phyloP scores from a whole-genome alignment of 2,113 vertebrate genomes.

The Lipophrys pholis region DNA sequence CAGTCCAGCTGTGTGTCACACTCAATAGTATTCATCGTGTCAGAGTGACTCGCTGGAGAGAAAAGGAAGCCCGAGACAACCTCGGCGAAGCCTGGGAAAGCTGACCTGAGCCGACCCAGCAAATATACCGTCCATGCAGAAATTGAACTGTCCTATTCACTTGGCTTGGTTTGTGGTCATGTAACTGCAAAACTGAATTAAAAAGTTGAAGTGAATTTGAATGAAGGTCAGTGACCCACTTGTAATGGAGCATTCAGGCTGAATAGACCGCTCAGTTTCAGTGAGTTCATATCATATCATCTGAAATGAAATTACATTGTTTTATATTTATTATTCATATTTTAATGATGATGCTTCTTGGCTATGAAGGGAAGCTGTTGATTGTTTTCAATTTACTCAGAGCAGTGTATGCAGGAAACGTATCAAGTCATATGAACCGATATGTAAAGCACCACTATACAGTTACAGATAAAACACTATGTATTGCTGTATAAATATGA shows the following conservation, averaged over 20 bases:
- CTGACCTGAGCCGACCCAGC: conserved; percentile 33
- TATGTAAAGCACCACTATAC: too few species aligned
- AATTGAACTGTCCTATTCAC: too few species aligned
- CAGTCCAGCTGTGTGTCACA: conserved; percentile 9
- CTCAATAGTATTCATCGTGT: conserved; percentile 4
- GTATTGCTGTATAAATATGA: too few species aligned
- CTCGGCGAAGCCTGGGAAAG: conserved; percentile 9
- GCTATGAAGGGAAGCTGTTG: too few species aligned
- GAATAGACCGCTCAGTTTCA: background rate
- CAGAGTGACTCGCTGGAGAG: too few species aligned
- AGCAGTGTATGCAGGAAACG: too few species aligned
- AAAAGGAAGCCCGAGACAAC: background rate
- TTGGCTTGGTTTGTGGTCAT: background rate
- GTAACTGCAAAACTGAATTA: background rate
- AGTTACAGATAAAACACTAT: too few species aligned
- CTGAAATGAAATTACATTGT: conserved; percentile 8
- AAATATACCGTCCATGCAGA: background rate
- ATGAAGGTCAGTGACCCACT: too few species aligned
- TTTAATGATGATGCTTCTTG: background rate
- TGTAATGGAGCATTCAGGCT: background rate
- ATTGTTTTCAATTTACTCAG: too few species aligned
- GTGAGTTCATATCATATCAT: background rate
- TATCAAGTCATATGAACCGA: too few species aligned
- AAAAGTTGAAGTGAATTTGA: background rate
- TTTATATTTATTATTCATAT: too few species aligned